phyloP scores from a whole-genome alignment of 2,113 vertebrate genomes.

The Gymnorhina tibicen region DNA sequence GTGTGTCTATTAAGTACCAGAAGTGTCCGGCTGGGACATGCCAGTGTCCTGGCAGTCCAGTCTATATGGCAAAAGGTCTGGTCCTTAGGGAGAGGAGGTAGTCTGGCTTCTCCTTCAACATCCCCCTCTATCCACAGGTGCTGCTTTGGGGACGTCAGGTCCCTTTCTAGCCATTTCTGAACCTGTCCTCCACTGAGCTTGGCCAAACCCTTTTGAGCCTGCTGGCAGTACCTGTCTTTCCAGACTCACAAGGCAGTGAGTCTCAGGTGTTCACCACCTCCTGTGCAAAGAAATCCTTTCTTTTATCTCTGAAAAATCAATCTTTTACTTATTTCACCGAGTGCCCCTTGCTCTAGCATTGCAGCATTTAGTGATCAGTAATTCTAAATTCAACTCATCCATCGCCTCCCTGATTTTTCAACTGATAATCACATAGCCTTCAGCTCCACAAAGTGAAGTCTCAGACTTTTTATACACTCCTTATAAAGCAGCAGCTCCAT shows the following conservation, averaged over 20 bases:
- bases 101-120: not conserved
- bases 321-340: not conserved
- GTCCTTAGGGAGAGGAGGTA: not conserved
- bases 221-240: not conserved
- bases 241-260: not conserved
- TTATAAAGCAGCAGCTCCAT: not conserved
- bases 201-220: not conserved
- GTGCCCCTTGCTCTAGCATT: not conserved
- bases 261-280: not conserved
- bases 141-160: not conserved
- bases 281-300: not conserved
- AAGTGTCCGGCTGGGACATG: not conserved
- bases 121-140: not conserved
- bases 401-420: not conserved
- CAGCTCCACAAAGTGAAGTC: not conserved
- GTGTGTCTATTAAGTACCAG: not conserved
- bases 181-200: not conserved
- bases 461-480: not conserved
- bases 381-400: not conserved
- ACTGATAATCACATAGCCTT: not conserved
- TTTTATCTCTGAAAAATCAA: not conserved
- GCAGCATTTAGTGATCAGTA: not conserved
- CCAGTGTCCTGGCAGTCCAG: not conserved
- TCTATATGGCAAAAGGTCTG: not conserved
- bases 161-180: not conserved